Percentiles rank a stretch among this genome's conserved stretches.
Conservation (phyloP, 2,888 invertebrate species). For the Cantharis nigra region DNA sequence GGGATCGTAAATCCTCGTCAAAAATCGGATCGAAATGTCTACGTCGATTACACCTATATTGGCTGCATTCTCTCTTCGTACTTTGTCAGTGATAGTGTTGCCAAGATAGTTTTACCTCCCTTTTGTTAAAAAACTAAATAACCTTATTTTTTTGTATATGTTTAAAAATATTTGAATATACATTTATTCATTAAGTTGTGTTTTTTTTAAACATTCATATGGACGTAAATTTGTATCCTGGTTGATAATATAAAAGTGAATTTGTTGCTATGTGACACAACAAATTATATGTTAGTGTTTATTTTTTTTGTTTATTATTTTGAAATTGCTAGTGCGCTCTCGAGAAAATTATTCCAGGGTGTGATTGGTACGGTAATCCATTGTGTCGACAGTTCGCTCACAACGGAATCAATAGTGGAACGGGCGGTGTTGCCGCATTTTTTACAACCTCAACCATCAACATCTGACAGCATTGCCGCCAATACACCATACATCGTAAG, state of each 20-base stretch:
- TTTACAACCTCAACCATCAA: neutral
- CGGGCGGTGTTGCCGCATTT: slow-evolving; percentile 18
- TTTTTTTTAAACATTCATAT: neutral
- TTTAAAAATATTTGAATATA: neutral
- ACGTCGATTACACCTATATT: slow-evolving; percentile 2
- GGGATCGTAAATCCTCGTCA: neutral
- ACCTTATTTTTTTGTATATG: neutral
- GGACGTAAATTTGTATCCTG: neutral
- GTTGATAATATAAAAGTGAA: slow-evolving; percentile 10
- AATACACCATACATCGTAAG: slow-evolving; percentile 14
- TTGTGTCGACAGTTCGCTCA: slow-evolving; percentile 9
- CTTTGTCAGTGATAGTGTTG: neutral
- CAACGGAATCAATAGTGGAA: slow-evolving; percentile 21
- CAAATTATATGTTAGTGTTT: slow-evolving; percentile 4
- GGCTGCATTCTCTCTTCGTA: neutral
- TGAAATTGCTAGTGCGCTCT: slow-evolving; percentile 17
- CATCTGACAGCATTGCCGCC: slow-evolving; percentile 16
- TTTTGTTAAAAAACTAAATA: neutral
- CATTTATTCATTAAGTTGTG: neutral
- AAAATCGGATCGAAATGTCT: neutral
- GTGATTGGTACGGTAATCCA: slow-evolving; percentile 15
- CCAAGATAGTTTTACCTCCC: neutral
- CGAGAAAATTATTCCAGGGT: slow-evolving; percentile 9
- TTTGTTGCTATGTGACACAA: slow-evolving; percentile 28
- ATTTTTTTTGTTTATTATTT: slow-evolving; percentile 26